A percentile compares a stretch with the other conserved stretches of the same genome.
These are phyloP conservation scores for Ia io DNA, from an alignment of 2,113 vertebrate species.

Conservation along the genomic window DNA sequence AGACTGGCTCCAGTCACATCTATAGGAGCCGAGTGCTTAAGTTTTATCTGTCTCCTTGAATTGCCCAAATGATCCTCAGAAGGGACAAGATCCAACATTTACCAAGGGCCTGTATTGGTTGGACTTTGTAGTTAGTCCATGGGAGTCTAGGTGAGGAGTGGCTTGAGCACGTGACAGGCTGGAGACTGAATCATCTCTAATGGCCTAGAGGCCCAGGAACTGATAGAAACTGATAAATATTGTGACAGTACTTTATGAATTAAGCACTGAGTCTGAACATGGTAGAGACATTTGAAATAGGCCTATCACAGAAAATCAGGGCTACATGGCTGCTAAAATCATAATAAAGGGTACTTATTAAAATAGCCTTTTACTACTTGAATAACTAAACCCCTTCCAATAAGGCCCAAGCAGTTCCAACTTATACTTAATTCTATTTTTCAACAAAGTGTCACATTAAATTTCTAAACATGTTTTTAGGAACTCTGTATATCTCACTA, in stretches of 20 bases:
- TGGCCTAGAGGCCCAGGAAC: neutral
- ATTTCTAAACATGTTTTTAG: constrained; percentile 31
- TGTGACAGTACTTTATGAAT: neutral
- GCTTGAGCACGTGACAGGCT: neutral
- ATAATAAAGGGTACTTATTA: neutral
- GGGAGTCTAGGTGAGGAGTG: neutral
- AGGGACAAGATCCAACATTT: neutral
- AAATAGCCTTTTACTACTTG: constrained; percentile 9
- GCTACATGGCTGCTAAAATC: neutral
- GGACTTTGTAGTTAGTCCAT: neutral
- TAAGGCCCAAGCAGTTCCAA: neutral
- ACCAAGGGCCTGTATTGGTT: neutral
- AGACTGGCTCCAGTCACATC: neutral
- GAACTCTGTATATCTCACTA: neutral
- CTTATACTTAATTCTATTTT: constrained; percentile 20
- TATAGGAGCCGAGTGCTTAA: neutral
- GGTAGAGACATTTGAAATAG: neutral
- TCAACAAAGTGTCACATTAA: neutral
- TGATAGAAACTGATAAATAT: neutral
- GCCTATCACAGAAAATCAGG: neutral
- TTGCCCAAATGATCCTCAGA: neutral
- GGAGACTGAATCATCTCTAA: neutral
- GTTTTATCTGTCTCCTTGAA: neutral
- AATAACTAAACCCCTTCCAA: neutral
- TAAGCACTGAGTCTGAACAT: neutral